phyloP scores from a whole-genome alignment of 2,888 invertebrate genomes.

The Itoplectis maculator region DNA sequence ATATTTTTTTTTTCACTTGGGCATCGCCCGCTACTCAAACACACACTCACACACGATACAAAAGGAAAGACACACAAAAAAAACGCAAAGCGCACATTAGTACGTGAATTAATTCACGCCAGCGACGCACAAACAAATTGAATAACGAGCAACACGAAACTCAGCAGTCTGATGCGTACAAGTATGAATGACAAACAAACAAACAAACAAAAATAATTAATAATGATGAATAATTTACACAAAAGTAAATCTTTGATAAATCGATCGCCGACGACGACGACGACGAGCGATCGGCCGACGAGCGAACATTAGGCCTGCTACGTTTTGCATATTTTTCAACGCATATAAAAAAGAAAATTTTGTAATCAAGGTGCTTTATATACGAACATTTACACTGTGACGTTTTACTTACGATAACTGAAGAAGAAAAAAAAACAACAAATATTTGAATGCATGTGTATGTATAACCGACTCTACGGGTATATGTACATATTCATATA shows the following conservation, averaged over 20 bases:
- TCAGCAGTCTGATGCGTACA: conserved; percentile 47
- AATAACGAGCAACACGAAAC: conserved; percentile 47
- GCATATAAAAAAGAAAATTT: conserved; percentile 70
- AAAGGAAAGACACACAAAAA: conserved; percentile 20
- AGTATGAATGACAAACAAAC: conserved; percentile 25
- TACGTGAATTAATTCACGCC: conserved; percentile 19
- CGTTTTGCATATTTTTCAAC: conserved; percentile 76
- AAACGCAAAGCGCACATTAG: conserved; percentile 23
- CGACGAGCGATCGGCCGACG: conserved; percentile 33
- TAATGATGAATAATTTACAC: conserved; percentile 42
- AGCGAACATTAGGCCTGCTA: conserved; percentile 69
- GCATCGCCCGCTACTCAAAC: conserved; percentile 23
- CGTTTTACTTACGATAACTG: conserved; percentile 64
- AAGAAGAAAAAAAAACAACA: conserved; percentile 54
- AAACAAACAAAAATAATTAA: conserved; percentile 28
- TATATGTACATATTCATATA: conserved; percentile 63
- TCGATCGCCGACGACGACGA: conserved; percentile 23
- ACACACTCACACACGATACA: conserved; percentile 10
- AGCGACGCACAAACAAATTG: conserved; percentile 50
- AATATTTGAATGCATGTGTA: conserved; percentile 73
- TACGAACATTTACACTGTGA: conserved; percentile 71
- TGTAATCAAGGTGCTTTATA: conserved; percentile 81
- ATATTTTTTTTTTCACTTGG: too few species aligned
- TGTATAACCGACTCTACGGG: conserved; percentile 74
- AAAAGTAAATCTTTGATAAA: conserved; percentile 45